phyloP scores from a whole-genome alignment of 1,140 invertebrate genomes.

The Armadillidium nasatum region DNA sequence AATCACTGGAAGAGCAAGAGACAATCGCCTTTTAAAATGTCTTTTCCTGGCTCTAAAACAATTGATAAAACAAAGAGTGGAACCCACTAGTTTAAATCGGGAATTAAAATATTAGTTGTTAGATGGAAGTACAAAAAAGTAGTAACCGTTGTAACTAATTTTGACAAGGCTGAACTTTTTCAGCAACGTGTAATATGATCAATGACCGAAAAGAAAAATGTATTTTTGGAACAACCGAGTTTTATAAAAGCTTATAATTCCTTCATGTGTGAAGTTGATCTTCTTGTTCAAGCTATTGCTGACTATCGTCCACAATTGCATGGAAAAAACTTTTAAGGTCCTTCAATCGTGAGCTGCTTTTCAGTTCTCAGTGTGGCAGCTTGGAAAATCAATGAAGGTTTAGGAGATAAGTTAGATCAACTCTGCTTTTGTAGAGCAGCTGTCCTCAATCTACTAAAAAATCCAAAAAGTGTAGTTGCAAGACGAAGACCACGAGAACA shows the following conservation, averaged over 20 bases:
- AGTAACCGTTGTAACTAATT: not conserved
- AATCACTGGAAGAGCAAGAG: slow-evolving; percentile 23
- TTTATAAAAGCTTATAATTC: not conserved
- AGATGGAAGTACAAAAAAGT: not conserved
- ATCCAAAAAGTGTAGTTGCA: too few relatives aligned
- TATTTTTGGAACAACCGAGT: not conserved
- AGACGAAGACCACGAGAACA: too few relatives aligned
- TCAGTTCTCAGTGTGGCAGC: too few relatives aligned
- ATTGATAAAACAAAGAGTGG: not conserved
- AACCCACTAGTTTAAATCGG: not conserved
- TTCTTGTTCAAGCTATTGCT: not conserved
- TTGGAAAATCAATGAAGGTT: too few relatives aligned
- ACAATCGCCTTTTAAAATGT: slow-evolving; percentile 27
- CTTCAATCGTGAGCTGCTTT: too few relatives aligned
- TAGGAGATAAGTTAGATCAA: too few relatives aligned
- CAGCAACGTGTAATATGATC: not conserved
- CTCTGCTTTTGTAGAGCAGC: too few relatives aligned
- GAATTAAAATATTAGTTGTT: not conserved
- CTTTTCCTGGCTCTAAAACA: not conserved
- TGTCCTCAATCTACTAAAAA: too few relatives aligned
- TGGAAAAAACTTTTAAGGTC: not conserved
- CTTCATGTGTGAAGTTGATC: not conserved
- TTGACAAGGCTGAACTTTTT: not conserved
- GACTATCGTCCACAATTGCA: not conserved
- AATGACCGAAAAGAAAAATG: slow-evolving; percentile 1